These are phyloP conservation scores for Gasteruption jaculator DNA, from an alignment of 2,888 invertebrate genomes.

Conservation along the genomic window DNA sequence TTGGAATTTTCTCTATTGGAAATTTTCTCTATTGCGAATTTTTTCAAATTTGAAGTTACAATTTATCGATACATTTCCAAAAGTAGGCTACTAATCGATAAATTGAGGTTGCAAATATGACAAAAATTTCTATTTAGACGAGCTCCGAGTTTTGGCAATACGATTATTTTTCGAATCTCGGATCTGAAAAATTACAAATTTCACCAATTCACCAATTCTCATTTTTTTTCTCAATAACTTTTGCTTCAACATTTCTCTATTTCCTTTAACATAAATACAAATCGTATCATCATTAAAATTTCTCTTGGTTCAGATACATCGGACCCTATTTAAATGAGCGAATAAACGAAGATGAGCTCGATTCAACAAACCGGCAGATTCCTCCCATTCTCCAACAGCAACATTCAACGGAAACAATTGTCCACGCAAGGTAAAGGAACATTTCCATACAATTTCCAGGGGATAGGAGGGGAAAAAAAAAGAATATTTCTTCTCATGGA, in stretches of 20 bases:
- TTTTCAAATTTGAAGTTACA: too few species aligned
- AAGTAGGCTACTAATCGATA: too few species aligned
- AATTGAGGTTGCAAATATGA: too few species aligned
- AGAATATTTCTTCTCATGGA: conserved; percentile 9
- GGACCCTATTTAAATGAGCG: conserved; percentile 44
- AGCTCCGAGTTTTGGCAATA: too few species aligned
- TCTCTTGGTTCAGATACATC: conserved; percentile 52
- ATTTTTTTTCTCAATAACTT: conserved; percentile 4
- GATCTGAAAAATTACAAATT: too few species aligned
- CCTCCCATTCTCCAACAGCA: conserved; percentile 58
- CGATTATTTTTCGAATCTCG: too few species aligned
- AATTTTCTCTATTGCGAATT: too few species aligned
- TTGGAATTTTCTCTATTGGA: too few species aligned
- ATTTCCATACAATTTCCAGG: too few species aligned
- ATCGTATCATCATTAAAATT: conserved; percentile 18
- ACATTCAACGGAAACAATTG: conserved; percentile 60
- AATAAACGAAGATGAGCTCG: conserved; percentile 55
- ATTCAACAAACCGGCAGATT: conserved; percentile 62
- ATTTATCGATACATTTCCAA: too few species aligned
- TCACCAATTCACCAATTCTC: background rate
- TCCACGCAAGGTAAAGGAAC: conserved; percentile 49
- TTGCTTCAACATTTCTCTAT: conserved; percentile 27
- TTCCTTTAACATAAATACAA: background rate
- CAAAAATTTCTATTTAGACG: too few species aligned
- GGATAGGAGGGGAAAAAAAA: too few species aligned